Conservation (phyloP, 2,797 vertebrate species). For the Notolabrus celidotus region DNA sequence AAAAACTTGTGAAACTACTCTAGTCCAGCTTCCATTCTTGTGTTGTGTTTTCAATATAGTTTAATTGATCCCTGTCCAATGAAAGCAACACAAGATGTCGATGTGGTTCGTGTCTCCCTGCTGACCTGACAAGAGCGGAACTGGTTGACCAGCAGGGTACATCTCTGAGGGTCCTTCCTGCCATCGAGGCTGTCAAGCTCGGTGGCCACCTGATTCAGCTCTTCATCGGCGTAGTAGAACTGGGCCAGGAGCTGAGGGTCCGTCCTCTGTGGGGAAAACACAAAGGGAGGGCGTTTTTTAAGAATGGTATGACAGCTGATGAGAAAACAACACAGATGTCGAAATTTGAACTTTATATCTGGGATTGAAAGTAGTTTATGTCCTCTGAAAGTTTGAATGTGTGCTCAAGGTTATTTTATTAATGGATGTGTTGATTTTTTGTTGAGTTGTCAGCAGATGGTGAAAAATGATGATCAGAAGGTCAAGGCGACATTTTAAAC, state of each 20-base stretch:
- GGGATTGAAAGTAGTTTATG: no score
- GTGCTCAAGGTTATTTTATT: no score
- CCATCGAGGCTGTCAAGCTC: constrained; percentile 97
- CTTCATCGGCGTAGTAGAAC: constrained; percentile 98
- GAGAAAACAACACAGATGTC: not conserved
- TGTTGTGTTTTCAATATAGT: no score
- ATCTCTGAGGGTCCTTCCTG: constrained; percentile 97
- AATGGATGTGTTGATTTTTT: no score
- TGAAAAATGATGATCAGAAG: no score
- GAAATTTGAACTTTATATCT: no score
- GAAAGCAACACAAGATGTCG: not conserved
- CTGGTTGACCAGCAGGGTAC: constrained; percentile 96
- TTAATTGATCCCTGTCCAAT: not conserved
- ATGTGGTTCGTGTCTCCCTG: not conserved
- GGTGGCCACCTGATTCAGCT: constrained; percentile 96
- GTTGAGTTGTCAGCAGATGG: no score
- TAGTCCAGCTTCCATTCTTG: no score
- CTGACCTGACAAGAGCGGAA: constrained; percentile 97
- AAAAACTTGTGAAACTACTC: not conserved
- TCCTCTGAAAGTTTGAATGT: no score
- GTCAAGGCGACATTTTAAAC: no score
- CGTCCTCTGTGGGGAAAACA: constrained; percentile 87
- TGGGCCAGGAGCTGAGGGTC: constrained; percentile 97
- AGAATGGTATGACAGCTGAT: not conserved
- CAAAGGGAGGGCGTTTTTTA: constrained; percentile 25